Conservation (phyloP, 2,888 invertebrate genomes). For the Lycaena phlaeas region DNA sequence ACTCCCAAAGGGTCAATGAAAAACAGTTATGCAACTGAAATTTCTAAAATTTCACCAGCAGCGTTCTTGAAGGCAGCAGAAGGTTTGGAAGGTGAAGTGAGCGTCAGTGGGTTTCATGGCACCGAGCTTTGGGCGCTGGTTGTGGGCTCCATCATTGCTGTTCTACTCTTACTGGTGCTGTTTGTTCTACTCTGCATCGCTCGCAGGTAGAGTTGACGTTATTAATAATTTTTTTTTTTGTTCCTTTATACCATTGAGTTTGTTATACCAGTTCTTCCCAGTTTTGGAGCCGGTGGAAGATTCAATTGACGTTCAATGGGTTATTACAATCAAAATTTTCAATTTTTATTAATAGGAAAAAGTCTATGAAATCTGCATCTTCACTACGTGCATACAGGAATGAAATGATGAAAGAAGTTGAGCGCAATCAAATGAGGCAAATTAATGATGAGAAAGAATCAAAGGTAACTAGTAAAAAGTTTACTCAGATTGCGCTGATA, state of each 20-base stretch:
- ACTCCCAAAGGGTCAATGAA: too few relatives aligned
- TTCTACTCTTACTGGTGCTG: slow-evolving; percentile 73
- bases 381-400: slow-evolving; percentile 54
- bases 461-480: slow-evolving; percentile 44
- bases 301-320: too few relatives aligned
- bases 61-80: slow-evolving; percentile 79
- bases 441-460: slow-evolving; percentile 61
- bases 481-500: too few relatives aligned
- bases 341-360: slow-evolving; percentile 35
- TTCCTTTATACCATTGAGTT: too few relatives aligned
- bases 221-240: too few relatives aligned
- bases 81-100: slow-evolving; percentile 72
- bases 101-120: slow-evolving; percentile 38
- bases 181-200: slow-evolving; percentile 61
- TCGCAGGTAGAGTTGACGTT: slow-evolving; percentile 47
- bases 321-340: too few relatives aligned
- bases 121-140: slow-evolving; percentile 75
- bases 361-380: slow-evolving; percentile 50
- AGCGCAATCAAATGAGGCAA: slow-evolving; percentile 60
- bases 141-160: slow-evolving; percentile 74
- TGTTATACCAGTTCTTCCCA: too few relatives aligned
- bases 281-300: too few relatives aligned
- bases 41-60: slow-evolving; percentile 38
- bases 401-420: slow-evolving; percentile 50
- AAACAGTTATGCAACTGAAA: background rate